Evolutionary conservation across 2,888 invertebrate genomes (phyloP), one percentile per base, ranked within the genome.

Genomic region (Metallyticus violacea): DNA sequence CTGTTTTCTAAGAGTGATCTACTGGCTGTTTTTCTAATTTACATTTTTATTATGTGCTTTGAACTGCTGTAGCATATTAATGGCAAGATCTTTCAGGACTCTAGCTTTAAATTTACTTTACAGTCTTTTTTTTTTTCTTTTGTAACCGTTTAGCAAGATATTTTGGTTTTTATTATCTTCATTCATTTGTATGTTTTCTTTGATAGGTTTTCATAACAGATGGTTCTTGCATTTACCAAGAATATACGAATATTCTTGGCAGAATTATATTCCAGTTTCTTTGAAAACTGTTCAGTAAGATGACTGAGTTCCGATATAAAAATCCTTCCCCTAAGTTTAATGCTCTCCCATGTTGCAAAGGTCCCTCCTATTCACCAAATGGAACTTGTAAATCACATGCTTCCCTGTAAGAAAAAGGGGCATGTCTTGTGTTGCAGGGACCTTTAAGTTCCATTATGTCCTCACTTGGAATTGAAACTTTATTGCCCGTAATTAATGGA

Each of bases 401-500:
- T 15, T 62, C 40, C 40, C 40, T 62, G 7, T 81, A 81, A 6
- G n/a, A 81, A 25, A 30, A 22, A 25, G 81, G 81, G 62, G 26
- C 26, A 26, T 26, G 2, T 82, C 15, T 76, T 26, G 26, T 4
- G 22, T 82, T 81, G 40, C 15, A 62, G 22, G 40, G 40, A 22
- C 40, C 22, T 62, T 40, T 82, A 76, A 82, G 40, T 62, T 7
- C 81, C 29, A 85, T 85, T 85, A 85, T 81, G 85, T 85, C 79
- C 78, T 85, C 85, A 85, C 15, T 40, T 22, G 80, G 27, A 85
- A 85, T 85, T 85, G 85, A 85, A 85, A 85, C 40, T 85, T 85
- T 85, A 85, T 85, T 81, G 85, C 85, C 62, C 76, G 85, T 85
- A 81, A 85, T 85, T 85, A 85, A 85, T 85, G 15, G 27, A 82